A percentile compares a stretch with the other conserved stretches of the same genome.
These are phyloP conservation scores for Subanguina moxae DNA, from an alignment of 1,140 invertebrate species.

Conservation along the genomic window DNA sequence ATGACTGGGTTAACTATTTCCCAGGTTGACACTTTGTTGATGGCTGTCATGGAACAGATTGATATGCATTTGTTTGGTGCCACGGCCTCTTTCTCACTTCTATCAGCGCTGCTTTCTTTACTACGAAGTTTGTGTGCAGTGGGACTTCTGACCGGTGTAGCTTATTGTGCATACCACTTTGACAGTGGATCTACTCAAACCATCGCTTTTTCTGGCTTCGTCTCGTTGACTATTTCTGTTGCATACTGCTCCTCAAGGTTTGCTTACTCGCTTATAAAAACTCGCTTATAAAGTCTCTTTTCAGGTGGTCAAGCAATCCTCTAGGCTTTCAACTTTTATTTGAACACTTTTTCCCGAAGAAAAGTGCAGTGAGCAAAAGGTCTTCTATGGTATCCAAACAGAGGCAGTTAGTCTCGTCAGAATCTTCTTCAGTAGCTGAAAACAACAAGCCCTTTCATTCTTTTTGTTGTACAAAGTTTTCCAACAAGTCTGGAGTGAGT, in stretches of 20 bases:
- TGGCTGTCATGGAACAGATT: constrained; percentile 89
- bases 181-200: constrained; percentile 68
- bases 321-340: constrained; percentile 22
- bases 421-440: no score
- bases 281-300: not conserved
- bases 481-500: no score
- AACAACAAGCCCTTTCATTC: no score
- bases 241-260: constrained; percentile 86
- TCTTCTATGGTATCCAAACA: no score
- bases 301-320: constrained; percentile 48
- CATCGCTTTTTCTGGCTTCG: constrained; percentile 89
- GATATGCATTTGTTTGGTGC: constrained; percentile 97
- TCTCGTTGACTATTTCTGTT: constrained; percentile 77
- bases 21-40: constrained; percentile 89
- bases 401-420: no score
- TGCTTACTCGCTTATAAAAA: constrained; percentile 10
- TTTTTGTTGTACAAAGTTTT: no score
- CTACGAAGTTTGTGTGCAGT: constrained; percentile 75
- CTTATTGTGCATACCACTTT: not conserved
- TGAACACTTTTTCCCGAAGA: not conserved
- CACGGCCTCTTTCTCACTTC: constrained; percentile 83
- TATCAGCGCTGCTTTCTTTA: constrained; percentile 75
- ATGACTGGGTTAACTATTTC: constrained; percentile 62
- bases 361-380: no score
- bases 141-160: constrained; percentile 66